These are phyloP conservation scores for Ochotona curzoniae DNA, from an alignment of 2,113 vertebrate genomes.

Conservation along the genomic window DNA sequence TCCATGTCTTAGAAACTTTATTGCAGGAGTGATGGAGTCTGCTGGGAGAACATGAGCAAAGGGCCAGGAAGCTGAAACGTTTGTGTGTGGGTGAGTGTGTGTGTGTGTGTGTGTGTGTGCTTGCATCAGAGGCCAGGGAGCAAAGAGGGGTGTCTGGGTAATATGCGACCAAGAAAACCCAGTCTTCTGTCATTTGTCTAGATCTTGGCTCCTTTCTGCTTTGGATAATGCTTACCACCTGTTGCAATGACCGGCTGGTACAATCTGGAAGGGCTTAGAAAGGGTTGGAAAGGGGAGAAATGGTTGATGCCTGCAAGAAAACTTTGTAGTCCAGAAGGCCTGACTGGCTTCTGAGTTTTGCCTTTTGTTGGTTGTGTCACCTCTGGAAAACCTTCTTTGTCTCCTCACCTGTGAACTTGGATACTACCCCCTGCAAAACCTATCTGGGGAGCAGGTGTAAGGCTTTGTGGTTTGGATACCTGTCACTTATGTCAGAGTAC, in stretches of 20 bases:
- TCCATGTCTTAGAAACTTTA: neutral
- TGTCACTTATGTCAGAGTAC: too few species aligned
- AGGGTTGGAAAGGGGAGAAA: neutral
- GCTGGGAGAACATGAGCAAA: neutral
- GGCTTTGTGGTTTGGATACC: too few species aligned
- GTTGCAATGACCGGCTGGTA: neutral
- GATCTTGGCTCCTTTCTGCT: neutral
- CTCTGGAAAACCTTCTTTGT: neutral
- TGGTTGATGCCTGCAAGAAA: neutral
- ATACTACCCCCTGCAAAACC: neutral
- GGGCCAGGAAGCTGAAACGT: neutral
- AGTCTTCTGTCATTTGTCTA: neutral
- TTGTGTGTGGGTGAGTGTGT: neutral
- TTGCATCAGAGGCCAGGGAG: neutral
- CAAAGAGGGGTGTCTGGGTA: neutral
- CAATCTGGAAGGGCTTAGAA: neutral
- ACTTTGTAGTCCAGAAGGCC: neutral
- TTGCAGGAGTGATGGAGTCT: neutral
- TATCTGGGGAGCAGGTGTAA: too few species aligned
- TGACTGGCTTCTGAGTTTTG: neutral
- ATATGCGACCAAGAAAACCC: neutral
- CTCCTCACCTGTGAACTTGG: neutral
- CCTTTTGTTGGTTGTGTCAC: neutral
- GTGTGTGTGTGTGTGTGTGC: neutral
- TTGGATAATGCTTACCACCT: neutral